Evolutionary conservation across 2,797 vertebrate genomes (phyloP), one percentile per base, ranked within the genome.

Genomic region (Heterohyrax brucei): DNA sequence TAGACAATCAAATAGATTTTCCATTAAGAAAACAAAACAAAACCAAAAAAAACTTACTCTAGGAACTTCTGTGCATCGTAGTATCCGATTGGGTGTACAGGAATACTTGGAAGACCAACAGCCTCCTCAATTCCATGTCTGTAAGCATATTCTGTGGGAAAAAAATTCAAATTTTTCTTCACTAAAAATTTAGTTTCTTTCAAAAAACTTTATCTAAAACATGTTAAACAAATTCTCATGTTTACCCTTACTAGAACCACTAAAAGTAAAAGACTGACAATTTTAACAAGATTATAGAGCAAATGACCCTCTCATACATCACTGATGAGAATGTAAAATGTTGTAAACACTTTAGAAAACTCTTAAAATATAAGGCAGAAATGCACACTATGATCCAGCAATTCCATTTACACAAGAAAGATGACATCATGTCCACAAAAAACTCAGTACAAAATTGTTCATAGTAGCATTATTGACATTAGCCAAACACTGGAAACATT

Each of bases 11-110:
- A 79, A 46, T 0, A 72, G 50, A 1, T 2, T 82, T 64, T 24
- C 26, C 44, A 39, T 39, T 39, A 39, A 39, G 3, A 39, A 39
- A 39, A 39, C 39, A 2, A 39, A 39, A 39, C 39, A 39, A 39
- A 2, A 39, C 2, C 39, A 39, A 39, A 2, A 39, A 1, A 61
- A 9, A 97, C 98, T 98, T 96, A 99, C 99, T 99, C 98, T 6
- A 99, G 98, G 33, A 99, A 98, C 4, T 95, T 96, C 93, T 99
- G 97, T 61, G 99, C 99, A 96, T 99, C 99, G 2, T 98, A 18
- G 96, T 99, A 99, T 48, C 99, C 99, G 96, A 99, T 99, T 18
- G 99, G 99, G 98, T 99, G 99, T 88, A 99, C 99, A 19, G 99
- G 99, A 97, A 99, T 99, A 86, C 98, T 99, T 14, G 99, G 99